Percentiles rank a stretch among this genome's conserved stretches.
Evolutionary conservation across 2,888 invertebrate species (phyloP).

Genomic region (Seira sanloemensis): DNA sequence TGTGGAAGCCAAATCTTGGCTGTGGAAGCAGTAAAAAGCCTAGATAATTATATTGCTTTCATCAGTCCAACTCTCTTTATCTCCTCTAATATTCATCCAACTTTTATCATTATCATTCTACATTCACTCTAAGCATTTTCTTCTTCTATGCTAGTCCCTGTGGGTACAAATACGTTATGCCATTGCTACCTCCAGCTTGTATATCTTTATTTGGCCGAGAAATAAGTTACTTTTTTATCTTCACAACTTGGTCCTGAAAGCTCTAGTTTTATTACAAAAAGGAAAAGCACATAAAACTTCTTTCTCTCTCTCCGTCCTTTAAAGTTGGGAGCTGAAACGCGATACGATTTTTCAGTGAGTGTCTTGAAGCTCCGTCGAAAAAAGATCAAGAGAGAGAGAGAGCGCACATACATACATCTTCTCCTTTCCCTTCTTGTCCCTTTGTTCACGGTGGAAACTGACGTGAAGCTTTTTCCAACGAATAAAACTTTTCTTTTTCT

Average conservation of each 20-base stretch:
- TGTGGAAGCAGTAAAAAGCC: too few species aligned
- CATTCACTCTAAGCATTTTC: too few species aligned
- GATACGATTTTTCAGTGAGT: conserved; percentile 23
- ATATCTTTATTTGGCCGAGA: background rate
- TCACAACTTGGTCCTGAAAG: too few species aligned
- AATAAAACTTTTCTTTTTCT: conserved; percentile 25
- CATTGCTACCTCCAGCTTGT: background rate
- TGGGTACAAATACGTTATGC: background rate
- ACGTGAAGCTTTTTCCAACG: conserved; percentile 50
- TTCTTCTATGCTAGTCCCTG: background rate
- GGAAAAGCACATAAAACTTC: conserved; percentile 44
- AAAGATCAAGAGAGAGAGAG: background rate
- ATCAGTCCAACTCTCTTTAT: too few species aligned
- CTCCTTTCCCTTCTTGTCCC: conserved; percentile 36
- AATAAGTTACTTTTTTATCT: too few species aligned
- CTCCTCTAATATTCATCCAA: too few species aligned
- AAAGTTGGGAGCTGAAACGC: background rate
- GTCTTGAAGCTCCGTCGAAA: too few species aligned
- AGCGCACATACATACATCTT: conserved; percentile 25
- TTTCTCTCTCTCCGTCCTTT: background rate
- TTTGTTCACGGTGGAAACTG: conserved; percentile 18
- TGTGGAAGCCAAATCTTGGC: too few species aligned
- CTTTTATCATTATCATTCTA: too few species aligned
- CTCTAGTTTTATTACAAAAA: conserved; percentile 41
- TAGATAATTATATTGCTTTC: too few species aligned